These are phyloP conservation scores for Astyanax mexicanus DNA, from an alignment of 2,797 vertebrate genomes.

Conservation along the genomic window DNA sequence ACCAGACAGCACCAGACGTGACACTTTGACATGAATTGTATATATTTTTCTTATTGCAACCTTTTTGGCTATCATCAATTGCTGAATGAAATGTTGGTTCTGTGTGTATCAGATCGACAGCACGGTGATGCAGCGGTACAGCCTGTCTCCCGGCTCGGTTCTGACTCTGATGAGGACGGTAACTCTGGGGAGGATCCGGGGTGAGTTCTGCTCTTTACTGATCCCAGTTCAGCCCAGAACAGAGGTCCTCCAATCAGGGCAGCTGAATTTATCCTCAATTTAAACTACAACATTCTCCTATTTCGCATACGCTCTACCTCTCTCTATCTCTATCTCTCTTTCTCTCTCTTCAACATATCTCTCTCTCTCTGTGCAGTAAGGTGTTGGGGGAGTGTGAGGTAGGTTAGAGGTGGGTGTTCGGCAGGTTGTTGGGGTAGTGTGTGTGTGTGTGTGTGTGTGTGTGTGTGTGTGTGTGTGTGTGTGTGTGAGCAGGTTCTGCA, in stretches of 20 bases:
- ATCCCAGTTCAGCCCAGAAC: neutral
- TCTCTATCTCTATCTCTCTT: neutral
- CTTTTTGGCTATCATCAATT: no score
- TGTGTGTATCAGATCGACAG: constrained; percentile 86
- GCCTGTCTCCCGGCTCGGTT: constrained; percentile 86
- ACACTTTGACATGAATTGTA: no score
- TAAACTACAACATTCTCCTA: constrained; percentile 38
- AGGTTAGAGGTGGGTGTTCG: constrained; percentile 49
- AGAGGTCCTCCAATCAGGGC: constrained; percentile 14
- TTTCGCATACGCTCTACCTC: neutral
- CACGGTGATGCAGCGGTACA: constrained; percentile 87
- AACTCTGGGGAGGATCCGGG: constrained; percentile 90
- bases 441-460: no score
- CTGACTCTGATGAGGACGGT: constrained; percentile 87
- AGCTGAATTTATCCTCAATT: constrained; percentile 46
- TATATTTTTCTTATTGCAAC: no score
- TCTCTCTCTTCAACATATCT: neutral
- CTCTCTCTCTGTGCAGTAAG: neutral
- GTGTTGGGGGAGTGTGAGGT: neutral
- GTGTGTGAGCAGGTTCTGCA: constrained; percentile 35
- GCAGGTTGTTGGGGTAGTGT: no score
- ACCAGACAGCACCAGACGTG: no score
- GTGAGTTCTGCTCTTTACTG: no score
- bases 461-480: no score
- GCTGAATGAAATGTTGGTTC: no score